These are phyloP conservation scores for Sthenelais limicola DNA, from an alignment of 2,888 invertebrate genomes.

Conservation along the genomic window DNA sequence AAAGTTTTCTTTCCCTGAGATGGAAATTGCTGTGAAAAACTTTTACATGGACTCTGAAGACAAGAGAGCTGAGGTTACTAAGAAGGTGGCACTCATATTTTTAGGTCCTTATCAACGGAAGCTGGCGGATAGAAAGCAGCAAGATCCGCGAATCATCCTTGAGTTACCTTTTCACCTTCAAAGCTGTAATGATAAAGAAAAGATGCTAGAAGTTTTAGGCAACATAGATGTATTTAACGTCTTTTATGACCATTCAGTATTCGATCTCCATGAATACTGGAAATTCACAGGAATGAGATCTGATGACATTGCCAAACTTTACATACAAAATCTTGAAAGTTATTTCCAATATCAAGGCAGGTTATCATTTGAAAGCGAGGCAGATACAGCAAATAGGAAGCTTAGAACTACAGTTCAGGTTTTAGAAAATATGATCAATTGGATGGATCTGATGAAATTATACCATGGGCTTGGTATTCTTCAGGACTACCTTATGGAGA, in stretches of 20 bases:
- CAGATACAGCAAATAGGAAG: too few relatives aligned
- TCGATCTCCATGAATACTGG: slow-evolving; percentile 22
- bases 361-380: too few relatives aligned
- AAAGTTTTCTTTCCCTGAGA: slow-evolving; percentile 7
- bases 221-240: slow-evolving; percentile 19
- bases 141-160: not conserved
- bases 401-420: too few relatives aligned
- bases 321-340: slow-evolving; percentile 8
- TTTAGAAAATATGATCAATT: not conserved
- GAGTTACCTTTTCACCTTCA: slow-evolving; percentile 1
- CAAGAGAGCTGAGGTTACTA: not conserved
- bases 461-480: too few relatives aligned
- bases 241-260: not conserved
- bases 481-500: too few relatives aligned
- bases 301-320: slow-evolving; percentile 4
- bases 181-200: not conserved
- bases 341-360: not conserved
- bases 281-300: not conserved
- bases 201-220: slow-evolving; percentile 5
- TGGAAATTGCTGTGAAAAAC: not conserved
- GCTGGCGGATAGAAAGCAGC: too few relatives aligned
- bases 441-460: too few relatives aligned
- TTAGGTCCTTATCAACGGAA: not conserved
- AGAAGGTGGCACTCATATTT: slow-evolving; percentile 9
- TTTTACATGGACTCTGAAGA: not conserved